phyloP scores from a whole-genome alignment of 2,888 invertebrate species.

The Neoitamus cyanurus region DNA sequence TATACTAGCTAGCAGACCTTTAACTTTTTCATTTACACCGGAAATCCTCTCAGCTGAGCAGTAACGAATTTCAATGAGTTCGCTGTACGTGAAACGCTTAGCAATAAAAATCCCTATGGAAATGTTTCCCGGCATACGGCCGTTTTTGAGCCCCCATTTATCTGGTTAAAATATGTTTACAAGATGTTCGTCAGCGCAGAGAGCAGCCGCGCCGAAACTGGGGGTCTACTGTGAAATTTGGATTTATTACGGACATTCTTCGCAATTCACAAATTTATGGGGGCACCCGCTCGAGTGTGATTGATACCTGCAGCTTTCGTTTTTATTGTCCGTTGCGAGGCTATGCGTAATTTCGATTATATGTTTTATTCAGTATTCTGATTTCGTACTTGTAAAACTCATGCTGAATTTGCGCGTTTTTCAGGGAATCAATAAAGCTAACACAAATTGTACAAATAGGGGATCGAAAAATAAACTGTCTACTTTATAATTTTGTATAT shows the following conservation, averaged over 20 bases:
- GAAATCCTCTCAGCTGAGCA: slow-evolving; percentile 16
- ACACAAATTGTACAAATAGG: no score
- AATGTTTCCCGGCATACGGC: neutral
- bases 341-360: neutral
- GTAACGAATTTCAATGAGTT: slow-evolving; percentile 26
- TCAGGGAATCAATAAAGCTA: neutral
- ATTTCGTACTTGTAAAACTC: neutral
- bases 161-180: slow-evolving; percentile 25
- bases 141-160: slow-evolving; percentile 11
- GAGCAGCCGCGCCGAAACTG: neutral
- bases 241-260: neutral
- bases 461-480: neutral
- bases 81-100: slow-evolving; percentile 4
- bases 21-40: slow-evolving; percentile 27
- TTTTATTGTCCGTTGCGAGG: neutral
- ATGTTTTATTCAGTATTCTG: neutral
- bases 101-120: slow-evolving; percentile 5
- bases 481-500: neutral
- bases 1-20: slow-evolving; percentile 1
- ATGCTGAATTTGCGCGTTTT: neutral
- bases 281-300: neutral
- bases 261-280: neutral
- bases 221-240: neutral
- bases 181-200: neutral
- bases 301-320: neutral